A percentile compares a stretch with the other conserved stretches of the same genome.
Conservation (phyloP, 23 tunicate genomes). For the Ascidia mentula region DNA sequence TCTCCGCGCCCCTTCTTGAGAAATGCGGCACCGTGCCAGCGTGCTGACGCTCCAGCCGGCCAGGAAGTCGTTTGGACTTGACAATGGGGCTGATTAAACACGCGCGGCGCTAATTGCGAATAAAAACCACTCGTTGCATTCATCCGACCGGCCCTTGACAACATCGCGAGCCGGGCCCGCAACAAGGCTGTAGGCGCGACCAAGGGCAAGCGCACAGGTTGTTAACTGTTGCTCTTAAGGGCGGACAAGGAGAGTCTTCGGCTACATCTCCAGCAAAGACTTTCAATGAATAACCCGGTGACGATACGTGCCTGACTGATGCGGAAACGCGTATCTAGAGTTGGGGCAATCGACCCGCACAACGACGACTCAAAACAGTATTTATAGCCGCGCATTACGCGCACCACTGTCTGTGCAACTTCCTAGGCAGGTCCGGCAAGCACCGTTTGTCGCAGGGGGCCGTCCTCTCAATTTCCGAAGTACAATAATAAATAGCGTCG, state of each 20-base stretch:
- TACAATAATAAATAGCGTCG: neutral
- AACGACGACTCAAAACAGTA: neutral
- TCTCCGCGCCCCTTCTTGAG: neutral
- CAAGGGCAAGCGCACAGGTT: neutral
- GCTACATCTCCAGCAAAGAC: too few relatives aligned
- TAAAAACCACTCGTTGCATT: constrained; percentile 8
- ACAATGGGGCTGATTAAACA: constrained; percentile 30
- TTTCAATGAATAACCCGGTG: neutral
- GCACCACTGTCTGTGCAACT: constrained; percentile 1
- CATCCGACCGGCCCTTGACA: constrained; percentile 8
- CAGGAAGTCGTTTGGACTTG: constrained; percentile 39
- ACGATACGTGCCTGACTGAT: neutral
- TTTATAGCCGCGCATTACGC: neutral
- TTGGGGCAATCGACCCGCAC: neutral
- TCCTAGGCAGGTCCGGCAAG: neutral
- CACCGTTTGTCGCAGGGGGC: neutral
- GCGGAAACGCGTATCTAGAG: neutral
- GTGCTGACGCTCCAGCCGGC: constrained; percentile 3
- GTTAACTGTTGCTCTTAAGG: too few relatives aligned
- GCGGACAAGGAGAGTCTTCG: neutral
- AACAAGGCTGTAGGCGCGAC: neutral
- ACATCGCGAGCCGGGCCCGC: neutral
- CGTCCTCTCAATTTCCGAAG: neutral
- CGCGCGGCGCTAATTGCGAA: constrained; percentile 6
- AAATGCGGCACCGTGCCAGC: constrained; percentile 8